Evolutionary conservation across 2,888 invertebrate genomes (phyloP).

Genomic region (Drosophila stalkeri): DNA sequence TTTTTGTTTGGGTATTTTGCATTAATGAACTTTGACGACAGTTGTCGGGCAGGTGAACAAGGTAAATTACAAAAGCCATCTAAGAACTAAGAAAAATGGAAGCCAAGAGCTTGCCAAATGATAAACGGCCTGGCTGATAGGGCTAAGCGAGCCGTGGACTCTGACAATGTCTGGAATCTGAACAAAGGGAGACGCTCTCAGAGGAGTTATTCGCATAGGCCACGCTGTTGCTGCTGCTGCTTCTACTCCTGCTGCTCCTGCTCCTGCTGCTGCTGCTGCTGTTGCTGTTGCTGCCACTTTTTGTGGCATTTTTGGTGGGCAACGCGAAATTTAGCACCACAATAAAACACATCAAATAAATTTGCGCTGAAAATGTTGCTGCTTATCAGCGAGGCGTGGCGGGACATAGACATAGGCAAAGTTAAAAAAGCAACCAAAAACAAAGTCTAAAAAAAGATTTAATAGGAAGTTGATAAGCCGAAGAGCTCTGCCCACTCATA

Average conservation of each 20-base stretch:
- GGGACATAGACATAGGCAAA: slow-evolving; percentile 38
- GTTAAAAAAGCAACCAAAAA: slow-evolving; percentile 13
- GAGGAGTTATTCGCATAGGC: background rate
- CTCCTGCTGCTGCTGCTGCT: slow-evolving; percentile 4
- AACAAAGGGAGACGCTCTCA: background rate
- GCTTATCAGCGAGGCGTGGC: slow-evolving; percentile 74
- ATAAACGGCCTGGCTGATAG: slow-evolving; percentile 72
- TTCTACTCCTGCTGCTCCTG: slow-evolving; percentile 1
- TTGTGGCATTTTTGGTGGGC: slow-evolving; percentile 50
- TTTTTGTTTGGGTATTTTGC: slow-evolving; percentile 25
- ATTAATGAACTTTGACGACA: slow-evolving; percentile 69
- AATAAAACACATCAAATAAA: slow-evolving; percentile 79
- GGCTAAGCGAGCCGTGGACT: slow-evolving; percentile 56
- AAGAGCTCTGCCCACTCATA: slow-evolving; percentile 11
- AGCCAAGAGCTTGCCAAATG: slow-evolving; percentile 50
- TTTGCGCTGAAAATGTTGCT: slow-evolving; percentile 68
- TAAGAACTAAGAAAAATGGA: slow-evolving; percentile 33
- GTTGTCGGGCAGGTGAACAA: slow-evolving; percentile 25
- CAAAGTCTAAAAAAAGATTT: slow-evolving; percentile 55
- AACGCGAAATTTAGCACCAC: slow-evolving; percentile 77
- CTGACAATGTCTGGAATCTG: slow-evolving; percentile 28
- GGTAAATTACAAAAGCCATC: slow-evolving; percentile 16
- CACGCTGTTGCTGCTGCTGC: background rate
- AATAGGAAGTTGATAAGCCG: slow-evolving; percentile 77
- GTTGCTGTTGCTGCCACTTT: slow-evolving; percentile 3